Conservation (phyloP, 2,888 invertebrate species). For the Epirrhoe tristata region DNA sequence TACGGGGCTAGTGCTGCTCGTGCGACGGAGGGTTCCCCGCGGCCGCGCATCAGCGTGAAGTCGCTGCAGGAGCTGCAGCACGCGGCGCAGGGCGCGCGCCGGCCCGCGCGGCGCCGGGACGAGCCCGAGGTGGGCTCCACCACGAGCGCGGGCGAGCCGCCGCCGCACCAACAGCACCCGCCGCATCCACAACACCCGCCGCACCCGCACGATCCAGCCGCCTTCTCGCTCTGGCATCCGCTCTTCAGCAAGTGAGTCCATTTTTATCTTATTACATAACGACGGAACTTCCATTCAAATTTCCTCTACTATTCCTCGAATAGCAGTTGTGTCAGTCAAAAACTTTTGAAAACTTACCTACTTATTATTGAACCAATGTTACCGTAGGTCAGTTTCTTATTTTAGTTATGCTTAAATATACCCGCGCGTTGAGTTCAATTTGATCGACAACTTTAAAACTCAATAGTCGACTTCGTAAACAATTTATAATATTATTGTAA, state of each 20-base stretch:
- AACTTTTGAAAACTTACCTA: neutral
- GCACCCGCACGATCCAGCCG: slow-evolving; percentile 81
- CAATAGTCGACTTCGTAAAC: no score
- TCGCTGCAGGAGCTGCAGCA: slow-evolving; percentile 87
- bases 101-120: slow-evolving; percentile 77
- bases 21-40: slow-evolving; percentile 76
- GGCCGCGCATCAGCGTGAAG: slow-evolving; percentile 87
- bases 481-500: no score
- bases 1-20: slow-evolving; percentile 69
- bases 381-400: neutral
- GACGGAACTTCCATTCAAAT: neutral
- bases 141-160: slow-evolving; percentile 84
- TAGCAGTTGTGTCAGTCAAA: no score
- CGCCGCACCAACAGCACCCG: slow-evolving; percentile 50
- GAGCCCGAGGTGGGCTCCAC: slow-evolving; percentile 88
- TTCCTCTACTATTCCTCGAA: no score
- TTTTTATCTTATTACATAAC: slow-evolving; percentile 1
- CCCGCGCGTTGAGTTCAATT: no score
- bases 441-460: no score
- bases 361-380: neutral
- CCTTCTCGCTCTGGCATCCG: slow-evolving; percentile 93
- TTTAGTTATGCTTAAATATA: neutral
- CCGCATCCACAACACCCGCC: slow-evolving; percentile 46
- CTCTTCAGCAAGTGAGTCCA: slow-evolving; percentile 92
- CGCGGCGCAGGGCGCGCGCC: slow-evolving; percentile 73